Conservation (phyloP, 2,113 vertebrate genomes). For the Gasterosteus aculeatus region DNA sequence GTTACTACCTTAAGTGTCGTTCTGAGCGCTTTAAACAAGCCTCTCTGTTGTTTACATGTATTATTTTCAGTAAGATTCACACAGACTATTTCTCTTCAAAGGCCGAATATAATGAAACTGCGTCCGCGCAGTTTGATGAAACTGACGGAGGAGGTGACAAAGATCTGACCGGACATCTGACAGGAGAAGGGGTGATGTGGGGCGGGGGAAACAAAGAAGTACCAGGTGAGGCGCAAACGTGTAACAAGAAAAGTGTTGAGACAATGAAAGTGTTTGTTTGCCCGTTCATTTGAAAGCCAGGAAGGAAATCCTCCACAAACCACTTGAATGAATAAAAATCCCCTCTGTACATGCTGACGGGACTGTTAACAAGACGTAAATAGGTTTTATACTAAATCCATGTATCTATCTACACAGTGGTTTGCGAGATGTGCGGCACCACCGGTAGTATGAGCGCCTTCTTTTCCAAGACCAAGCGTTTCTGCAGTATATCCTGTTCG, state of each 20-base stretch:
- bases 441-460: conserved; percentile 86
- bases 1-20: background rate
- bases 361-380: background rate
- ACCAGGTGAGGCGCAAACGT: conserved; percentile 45
- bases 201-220: background rate
- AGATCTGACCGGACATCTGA: background rate
- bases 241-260: background rate
- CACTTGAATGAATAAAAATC: background rate
- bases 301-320: background rate
- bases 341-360: background rate
- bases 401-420: conserved; percentile 74
- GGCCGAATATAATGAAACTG: conserved; percentile 20
- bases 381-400: background rate
- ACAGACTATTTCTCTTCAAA: background rate
- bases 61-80: background rate
- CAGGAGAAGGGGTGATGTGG: background rate
- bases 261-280: background rate
- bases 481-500: conserved; percentile 93
- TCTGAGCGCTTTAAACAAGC: background rate
- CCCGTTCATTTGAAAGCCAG: background rate
- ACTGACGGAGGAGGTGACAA: conserved; percentile 11
- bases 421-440: conserved; percentile 95
- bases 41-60: background rate
- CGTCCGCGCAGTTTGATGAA: background rate
- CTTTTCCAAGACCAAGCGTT: conserved; percentile 94